Evolutionary conservation across 2,113 vertebrate species (phyloP).

Genomic region (Taurulus bubalis): DNA sequence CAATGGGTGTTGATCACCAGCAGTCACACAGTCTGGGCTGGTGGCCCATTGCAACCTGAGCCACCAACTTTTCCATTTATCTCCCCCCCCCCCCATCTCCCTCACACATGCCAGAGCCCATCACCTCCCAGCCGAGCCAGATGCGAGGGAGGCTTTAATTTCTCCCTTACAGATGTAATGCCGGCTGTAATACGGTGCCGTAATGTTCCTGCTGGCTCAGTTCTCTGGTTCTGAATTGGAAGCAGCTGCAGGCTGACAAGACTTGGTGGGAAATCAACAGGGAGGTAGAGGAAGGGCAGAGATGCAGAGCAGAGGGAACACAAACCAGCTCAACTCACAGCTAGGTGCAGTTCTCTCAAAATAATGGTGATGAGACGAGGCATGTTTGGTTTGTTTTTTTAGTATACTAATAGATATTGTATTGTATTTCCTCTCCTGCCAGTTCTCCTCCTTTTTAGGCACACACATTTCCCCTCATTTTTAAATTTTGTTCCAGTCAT

Average conservation of each 20-base stretch:
- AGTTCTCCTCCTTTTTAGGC: slow-evolving; percentile 9
- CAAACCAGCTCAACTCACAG: slow-evolving; percentile 43
- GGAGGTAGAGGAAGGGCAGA: slow-evolving; percentile 62
- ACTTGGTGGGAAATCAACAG: slow-evolving; percentile 60
- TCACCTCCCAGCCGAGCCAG: slow-evolving; percentile 57
- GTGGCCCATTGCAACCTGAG: slow-evolving; percentile 70
- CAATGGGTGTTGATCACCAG: slow-evolving; percentile 68
- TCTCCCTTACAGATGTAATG: slow-evolving; percentile 76
- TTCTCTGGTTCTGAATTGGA: slow-evolving; percentile 67
- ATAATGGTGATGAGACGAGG: slow-evolving; percentile 46
- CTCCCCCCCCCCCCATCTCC: neutral
- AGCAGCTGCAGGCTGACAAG: slow-evolving; percentile 74
- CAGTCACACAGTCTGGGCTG: slow-evolving; percentile 65
- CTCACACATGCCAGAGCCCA: slow-evolving; percentile 55
- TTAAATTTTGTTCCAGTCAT: neutral
- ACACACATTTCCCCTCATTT: neutral
- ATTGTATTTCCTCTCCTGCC: slow-evolving; percentile 5
- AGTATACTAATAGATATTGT: slow-evolving; percentile 21
- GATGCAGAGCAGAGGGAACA: slow-evolving; percentile 55
- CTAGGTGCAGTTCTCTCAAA: slow-evolving; percentile 29
- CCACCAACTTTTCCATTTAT: slow-evolving; percentile 37
- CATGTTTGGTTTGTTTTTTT: slow-evolving; percentile 39
- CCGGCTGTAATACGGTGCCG: slow-evolving; percentile 51
- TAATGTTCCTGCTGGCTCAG: slow-evolving; percentile 70
- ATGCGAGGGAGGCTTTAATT: slow-evolving; percentile 76